phyloP scores from a whole-genome alignment of 2,113 vertebrate species.

The Lagenorhynchus albirostris region DNA sequence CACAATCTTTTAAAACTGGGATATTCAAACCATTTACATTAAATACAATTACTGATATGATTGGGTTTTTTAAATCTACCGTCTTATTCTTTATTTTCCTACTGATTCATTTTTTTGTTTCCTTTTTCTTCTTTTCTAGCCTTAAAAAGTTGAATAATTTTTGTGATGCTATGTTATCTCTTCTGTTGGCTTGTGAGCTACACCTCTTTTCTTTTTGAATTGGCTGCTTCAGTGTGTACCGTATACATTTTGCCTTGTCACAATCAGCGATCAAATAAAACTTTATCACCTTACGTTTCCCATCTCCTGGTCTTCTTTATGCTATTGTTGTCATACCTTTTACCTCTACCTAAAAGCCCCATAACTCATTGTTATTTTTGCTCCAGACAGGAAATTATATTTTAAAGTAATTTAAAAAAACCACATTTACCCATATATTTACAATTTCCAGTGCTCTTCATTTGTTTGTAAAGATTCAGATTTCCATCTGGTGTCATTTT shows the following conservation, averaged over 20 bases:
- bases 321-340: not conserved
- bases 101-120: not conserved
- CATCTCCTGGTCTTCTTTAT: not conserved
- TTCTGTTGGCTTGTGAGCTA: not conserved
- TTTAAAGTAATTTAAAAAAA: not conserved
- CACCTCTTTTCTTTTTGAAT: not conserved
- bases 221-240: not conserved
- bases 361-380: not conserved
- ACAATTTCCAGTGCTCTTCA: not conserved
- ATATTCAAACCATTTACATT: not conserved
- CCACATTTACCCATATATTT: too few relatives aligned
- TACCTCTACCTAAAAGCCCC: not conserved
- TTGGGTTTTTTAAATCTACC: not conserved
- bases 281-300: not conserved
- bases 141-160: not conserved
- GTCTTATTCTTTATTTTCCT: not conserved
- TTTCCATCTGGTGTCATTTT: not conserved
- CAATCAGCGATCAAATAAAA: not conserved
- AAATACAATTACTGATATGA: not conserved
- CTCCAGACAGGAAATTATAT: not conserved
- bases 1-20: not conserved
- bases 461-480: not conserved
- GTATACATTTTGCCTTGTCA: not conserved
- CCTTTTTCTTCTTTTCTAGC: not conserved
- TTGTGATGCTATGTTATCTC: not conserved